Evolutionary conservation across 2,113 vertebrate genomes (phyloP).

Genomic region (Entomyzon cyanotis): DNA sequence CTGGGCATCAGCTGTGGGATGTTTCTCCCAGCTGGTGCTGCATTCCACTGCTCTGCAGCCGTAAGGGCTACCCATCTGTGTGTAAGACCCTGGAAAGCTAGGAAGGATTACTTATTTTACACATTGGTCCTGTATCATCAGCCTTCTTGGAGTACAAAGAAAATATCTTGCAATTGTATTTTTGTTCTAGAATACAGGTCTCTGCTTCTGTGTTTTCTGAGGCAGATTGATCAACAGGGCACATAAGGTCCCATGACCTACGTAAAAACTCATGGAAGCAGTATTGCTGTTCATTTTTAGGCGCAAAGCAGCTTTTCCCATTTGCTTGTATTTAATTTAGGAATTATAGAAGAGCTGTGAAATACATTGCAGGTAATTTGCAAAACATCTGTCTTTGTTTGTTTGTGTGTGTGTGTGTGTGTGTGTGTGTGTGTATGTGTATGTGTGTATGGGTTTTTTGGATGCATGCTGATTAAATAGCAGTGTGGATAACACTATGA

Average conservation of each 20-base stretch:
- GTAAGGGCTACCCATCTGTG: accelerated
- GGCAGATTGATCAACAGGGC: background rate
- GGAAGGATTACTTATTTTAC: background rate
- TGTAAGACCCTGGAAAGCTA: accelerated
- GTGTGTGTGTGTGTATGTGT: background rate
- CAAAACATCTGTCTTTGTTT: background rate
- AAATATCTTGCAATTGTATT: background rate
- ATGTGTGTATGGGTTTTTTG: background rate
- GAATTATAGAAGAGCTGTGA: background rate
- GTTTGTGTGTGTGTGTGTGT: background rate
- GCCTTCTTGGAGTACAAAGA: background rate
- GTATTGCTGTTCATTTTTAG: background rate
- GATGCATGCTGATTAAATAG: background rate
- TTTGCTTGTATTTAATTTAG: background rate
- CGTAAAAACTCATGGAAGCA: background rate
- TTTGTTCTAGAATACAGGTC: background rate
- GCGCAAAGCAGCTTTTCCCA: background rate
- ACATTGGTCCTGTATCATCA: background rate
- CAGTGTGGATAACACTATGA: background rate
- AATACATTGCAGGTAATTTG: background rate
- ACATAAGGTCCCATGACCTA: background rate
- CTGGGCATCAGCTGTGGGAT: background rate
- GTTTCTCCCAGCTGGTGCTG: background rate
- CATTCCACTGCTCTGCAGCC: background rate
- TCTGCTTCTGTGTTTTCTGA: background rate